Evolutionary conservation across 2,888 invertebrate genomes (phyloP).

Genomic region (Tortricodes alternella): DNA sequence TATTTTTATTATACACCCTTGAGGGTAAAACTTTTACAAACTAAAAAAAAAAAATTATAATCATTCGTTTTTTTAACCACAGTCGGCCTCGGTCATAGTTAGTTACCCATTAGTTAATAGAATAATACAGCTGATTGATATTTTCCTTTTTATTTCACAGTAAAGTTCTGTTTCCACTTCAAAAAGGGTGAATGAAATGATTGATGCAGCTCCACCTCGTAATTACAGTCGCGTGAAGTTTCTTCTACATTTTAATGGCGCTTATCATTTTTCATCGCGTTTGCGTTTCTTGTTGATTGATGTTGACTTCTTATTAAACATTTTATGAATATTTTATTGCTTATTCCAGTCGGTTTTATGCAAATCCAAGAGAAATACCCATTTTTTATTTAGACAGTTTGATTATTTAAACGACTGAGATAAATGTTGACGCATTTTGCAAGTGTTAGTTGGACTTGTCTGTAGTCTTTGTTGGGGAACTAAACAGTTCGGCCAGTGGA

Average conservation of each 20-base stretch:
- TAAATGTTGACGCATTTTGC: conserved; percentile 9
- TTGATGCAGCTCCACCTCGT: conserved; percentile 67
- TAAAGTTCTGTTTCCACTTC: no score
- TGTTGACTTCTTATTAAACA: conserved; percentile 65
- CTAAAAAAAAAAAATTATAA: no score
- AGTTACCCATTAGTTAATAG: no score
- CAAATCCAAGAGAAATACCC: conserved; percentile 19
- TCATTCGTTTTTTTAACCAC: no score
- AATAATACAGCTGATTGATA: no score
- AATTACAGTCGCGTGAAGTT: conserved; percentile 62
- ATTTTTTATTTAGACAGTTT: conserved; percentile 11
- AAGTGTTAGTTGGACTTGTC: conserved; percentile 1
- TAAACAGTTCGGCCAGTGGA: conserved; percentile 56
- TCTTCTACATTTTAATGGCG: conserved; percentile 56
- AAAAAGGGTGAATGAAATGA: conserved; percentile 41
- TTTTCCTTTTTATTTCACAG: no score
- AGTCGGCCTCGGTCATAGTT: no score
- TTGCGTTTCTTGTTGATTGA: conserved; percentile 61
- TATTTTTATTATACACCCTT: no score
- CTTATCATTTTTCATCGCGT: conserved; percentile 64
- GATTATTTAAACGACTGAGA: conserved; percentile 12
- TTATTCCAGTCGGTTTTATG: conserved; percentile 20
- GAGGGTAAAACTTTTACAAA: no score
- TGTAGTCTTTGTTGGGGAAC: conserved; percentile 35
- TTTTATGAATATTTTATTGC: conserved; percentile 28